phyloP scores from a whole-genome alignment of 92 coral and sea anemone species.

The Porites rus region DNA sequence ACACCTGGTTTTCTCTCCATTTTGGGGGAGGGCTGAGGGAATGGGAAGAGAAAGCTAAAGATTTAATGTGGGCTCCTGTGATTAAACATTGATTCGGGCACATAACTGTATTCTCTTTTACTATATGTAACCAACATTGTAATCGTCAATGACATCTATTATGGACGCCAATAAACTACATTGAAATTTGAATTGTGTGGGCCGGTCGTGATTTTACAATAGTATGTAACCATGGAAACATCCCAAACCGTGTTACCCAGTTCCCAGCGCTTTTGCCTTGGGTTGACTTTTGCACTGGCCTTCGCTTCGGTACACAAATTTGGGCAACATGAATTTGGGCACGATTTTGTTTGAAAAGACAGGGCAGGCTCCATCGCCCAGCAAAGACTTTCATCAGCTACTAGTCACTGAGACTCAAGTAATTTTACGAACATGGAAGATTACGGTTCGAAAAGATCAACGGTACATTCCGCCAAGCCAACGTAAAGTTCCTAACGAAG shows the following conservation, averaged over 20 bases:
- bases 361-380: conserved; percentile 98
- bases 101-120: too few relatives aligned
- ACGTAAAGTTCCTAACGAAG: conserved; percentile 86
- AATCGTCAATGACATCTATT: too few relatives aligned
- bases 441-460: conserved; percentile 93
- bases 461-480: conserved; percentile 97
- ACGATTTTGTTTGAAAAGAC: conserved; percentile 84
- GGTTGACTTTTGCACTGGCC: not conserved
- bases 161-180: too few relatives aligned
- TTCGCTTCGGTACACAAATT: not conserved
- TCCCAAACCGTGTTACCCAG: not conserved
- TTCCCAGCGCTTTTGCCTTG: not conserved
- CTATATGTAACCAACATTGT: too few relatives aligned
- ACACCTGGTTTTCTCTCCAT: too few relatives aligned
- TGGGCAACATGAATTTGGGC: conserved; percentile 54
- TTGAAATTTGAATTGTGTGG: too few relatives aligned
- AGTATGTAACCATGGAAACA: conserved; percentile 17
- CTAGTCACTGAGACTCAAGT: conserved; percentile 91
- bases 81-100: too few relatives aligned
- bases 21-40: too few relatives aligned
- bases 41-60: too few relatives aligned
- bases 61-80: too few relatives aligned
- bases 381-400: conserved; percentile 97
- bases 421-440: conserved; percentile 93
- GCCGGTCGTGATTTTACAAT: not conserved